Percentiles rank a stretch among this genome's conserved stretches.
Conservation (phyloP, 2,888 invertebrate genomes). For the Creontiades dilutus region DNA sequence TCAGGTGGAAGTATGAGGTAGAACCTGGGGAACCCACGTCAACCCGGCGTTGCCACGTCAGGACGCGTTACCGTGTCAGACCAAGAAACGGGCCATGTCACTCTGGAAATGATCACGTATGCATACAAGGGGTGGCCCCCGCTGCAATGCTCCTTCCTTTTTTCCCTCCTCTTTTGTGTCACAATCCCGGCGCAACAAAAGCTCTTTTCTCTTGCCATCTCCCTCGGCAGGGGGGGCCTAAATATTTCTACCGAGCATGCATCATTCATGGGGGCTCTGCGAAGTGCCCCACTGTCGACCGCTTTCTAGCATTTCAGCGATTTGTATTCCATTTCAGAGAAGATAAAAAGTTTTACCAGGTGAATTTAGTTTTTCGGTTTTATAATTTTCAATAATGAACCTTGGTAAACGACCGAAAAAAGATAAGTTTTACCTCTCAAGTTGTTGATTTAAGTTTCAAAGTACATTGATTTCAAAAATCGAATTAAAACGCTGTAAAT, state of each 20-base stretch:
- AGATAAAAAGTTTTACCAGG: not conserved
- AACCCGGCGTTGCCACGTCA: not conserved
- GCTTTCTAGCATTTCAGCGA: not conserved
- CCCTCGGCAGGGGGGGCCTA: not conserved
- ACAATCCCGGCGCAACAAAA: slow-evolving; percentile 60
- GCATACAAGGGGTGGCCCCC: slow-evolving; percentile 38
- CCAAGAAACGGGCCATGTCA: slow-evolving; percentile 49
- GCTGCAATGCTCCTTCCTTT: slow-evolving; percentile 36
- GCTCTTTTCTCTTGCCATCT: not conserved
- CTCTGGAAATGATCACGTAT: slow-evolving; percentile 56
- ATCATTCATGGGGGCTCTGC: slow-evolving; percentile 40
- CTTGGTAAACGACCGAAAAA: no score
- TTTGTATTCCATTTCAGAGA: not conserved
- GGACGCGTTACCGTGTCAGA: not conserved
- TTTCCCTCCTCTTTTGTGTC: slow-evolving; percentile 49
- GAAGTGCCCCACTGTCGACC: not conserved
- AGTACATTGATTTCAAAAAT: no score
- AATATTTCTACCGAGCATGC: slow-evolving; percentile 41
- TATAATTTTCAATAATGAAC: no score
- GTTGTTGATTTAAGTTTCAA: no score
- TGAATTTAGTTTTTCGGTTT: no score
- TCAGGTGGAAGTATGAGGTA: not conserved
- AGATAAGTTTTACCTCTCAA: no score
- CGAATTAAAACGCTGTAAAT: no score
- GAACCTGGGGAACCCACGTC: slow-evolving; percentile 21